Evolutionary conservation across 2,797 vertebrate species (phyloP), one percentile per base, ranked within the genome.

Genomic region (Lutjanus argentimaculatus): DNA sequence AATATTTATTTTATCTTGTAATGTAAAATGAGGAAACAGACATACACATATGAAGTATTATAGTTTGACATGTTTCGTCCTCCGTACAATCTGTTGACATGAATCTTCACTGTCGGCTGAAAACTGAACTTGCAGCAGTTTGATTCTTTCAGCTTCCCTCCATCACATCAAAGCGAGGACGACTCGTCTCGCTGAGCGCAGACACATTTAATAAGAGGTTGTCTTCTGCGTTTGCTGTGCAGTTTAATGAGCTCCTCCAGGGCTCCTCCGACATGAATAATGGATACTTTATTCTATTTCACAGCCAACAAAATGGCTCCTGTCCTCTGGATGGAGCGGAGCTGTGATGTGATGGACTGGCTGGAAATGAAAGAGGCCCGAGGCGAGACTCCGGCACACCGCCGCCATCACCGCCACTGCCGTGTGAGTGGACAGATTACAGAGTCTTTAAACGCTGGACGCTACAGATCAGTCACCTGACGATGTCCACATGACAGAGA

Each of bases 211-310:
- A 90, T 82, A 91, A 70, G 88, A 85, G 79, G 25, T 82, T 78
- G 80, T 89, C 90, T 90, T 82, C 76, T 80, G 78, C 82, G 82
- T 92, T 90, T 80, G 75, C 85, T 67, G 52, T 68, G 84, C 83
- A 84, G 82, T 92, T 91, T 94, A 93, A 94, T 89, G 90, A 93
- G 82, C 91, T 83, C 85, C 90, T 91, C 79, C 79, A 86, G 88
- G 88, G 89, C 21, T 22, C 78, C 79, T 70, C 79, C 70, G 2
- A n/a, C 85, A 91, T 93, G 91, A 93, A 93, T 93, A 91, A 93
- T 93, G 83, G 67, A 92, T 89, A 77, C 85, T 90, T 90, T 82
- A 79, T 88, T 91, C 85, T 85, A 85, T 91, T 91, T 92, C 82
- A 91, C 90, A 91, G 91, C 84, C 80, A 84, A 87, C 78, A 76